Evolutionary conservation across 2,888 invertebrate species (phyloP), one percentile per base, ranked within the genome.

Genomic region (Rhagium mordax): DNA sequence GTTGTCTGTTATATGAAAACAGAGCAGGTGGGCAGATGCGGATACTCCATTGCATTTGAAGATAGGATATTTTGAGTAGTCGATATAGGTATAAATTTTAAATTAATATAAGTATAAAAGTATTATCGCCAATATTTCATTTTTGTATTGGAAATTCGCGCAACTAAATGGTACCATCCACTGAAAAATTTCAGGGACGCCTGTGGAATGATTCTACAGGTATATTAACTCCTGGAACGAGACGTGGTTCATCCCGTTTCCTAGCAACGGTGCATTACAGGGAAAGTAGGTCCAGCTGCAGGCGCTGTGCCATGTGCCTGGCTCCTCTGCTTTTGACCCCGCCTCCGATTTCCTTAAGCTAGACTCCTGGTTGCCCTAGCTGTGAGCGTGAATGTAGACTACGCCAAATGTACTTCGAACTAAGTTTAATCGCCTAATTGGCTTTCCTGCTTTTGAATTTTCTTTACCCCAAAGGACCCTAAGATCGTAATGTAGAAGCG

Each of bases 241-340:
- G n/a, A 47, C 41, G 18, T 68, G 72, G 57, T 51, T 69, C 61
- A 69, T 48, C 72, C 64, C 69, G 70, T 71, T 57, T 41, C 74
- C 67, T 74, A 47, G 74, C 74, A 73, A 73, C 69, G 60, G 70
- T 74, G 74, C 74, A 74, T 66, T 61, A 70, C 70, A 61, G 74
- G 66, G 67, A 74, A 73, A 70, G 70, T 74, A 74, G 73, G 74
- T 74, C 74, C 74, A 67, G 74, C 70, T 74, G 74, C 71, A 71
- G 64, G 64, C 61, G 57, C 61, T 53, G 8, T 55, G 67, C 57
- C 67, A 64, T 64, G 51, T 62, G 55, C 70, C 72, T n/a, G 20
- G 20, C 53, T n/a, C 20, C 21, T 20, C 15, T 53, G 24, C 13
- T 24, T 41, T 53, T 47, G 24, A 15, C 55, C 53, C 53, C 15